Conservation (phyloP, 2,888 invertebrate genomes). For the Agonopterix subpropinquella region DNA sequence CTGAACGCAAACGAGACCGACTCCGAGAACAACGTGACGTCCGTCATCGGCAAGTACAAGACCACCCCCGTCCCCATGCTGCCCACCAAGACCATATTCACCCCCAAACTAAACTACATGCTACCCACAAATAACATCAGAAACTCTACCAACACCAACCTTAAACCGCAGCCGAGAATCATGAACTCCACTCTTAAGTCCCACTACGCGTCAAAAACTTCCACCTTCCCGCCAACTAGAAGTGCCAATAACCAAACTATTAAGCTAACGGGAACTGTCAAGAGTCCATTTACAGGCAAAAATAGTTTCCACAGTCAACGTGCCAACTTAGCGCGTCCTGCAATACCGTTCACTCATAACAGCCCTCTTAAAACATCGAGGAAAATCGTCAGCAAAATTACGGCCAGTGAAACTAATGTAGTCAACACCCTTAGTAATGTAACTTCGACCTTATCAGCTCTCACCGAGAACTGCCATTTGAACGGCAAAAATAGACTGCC, state of each 20-base stretch:
- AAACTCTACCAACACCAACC: constrained; percentile 56
- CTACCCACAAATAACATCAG: constrained; percentile 62
- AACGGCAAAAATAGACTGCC: constrained; percentile 63
- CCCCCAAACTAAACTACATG: constrained; percentile 66
- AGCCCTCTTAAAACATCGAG: constrained; percentile 58
- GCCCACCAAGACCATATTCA: constrained; percentile 57
- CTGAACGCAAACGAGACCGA: constrained; percentile 59
- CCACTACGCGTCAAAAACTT: constrained; percentile 59
- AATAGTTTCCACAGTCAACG: constrained; percentile 61
- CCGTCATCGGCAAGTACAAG: constrained; percentile 65
- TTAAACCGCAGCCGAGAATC: constrained; percentile 52
- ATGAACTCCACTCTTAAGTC: constrained; percentile 47
- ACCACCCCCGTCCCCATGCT: constrained; percentile 61
- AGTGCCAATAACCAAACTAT: constrained; percentile 58
- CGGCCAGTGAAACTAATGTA: constrained; percentile 37
- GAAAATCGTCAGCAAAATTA: constrained; percentile 44
- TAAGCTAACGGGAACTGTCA: constrained; percentile 37
- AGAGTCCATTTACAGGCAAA: constrained; percentile 46
- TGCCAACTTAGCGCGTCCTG: constrained; percentile 59
- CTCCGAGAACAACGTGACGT: constrained; percentile 61
- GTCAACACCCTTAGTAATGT: constrained; percentile 47
- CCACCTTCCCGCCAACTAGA: constrained; percentile 66
- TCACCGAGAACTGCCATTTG: constrained; percentile 65
- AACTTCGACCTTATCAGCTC: constrained; percentile 57
- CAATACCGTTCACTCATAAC: constrained; percentile 49